Conservation (phyloP, 2,888 invertebrate genomes). For the Galeopsomyia nigrocyanea region DNA sequence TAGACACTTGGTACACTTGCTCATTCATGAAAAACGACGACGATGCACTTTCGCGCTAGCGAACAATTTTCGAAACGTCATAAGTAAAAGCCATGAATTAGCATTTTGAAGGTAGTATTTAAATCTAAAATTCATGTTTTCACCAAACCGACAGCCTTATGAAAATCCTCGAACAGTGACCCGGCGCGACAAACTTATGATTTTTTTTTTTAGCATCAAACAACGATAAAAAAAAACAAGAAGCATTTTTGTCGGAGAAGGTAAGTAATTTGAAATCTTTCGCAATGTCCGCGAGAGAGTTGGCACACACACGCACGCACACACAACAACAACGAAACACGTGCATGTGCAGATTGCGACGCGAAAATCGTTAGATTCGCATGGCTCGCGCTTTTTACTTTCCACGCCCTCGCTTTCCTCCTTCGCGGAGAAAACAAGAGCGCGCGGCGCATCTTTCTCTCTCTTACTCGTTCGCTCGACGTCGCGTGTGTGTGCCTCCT, state of each 20-base stretch:
- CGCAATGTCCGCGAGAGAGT: conserved; percentile 13
- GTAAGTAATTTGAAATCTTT: conserved; percentile 11
- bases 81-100: too few relatives aligned
- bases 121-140: background rate
- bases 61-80: too few relatives aligned
- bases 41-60: background rate
- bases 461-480: too few relatives aligned
- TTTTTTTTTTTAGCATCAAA: conserved; percentile 2
- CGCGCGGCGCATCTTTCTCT: background rate
- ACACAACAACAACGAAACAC: too few relatives aligned
- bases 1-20: conserved; percentile 17
- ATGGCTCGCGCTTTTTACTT: conserved; percentile 34
- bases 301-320: background rate
- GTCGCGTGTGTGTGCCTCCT: background rate
- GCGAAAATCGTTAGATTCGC: conserved; percentile 45
- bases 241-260: background rate
- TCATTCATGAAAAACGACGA: conserved; percentile 30
- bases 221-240: conserved; percentile 6
- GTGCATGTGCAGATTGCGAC: background rate
- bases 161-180: background rate
- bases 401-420: conserved; percentile 34
- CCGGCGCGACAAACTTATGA: background rate
- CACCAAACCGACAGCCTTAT: background rate
- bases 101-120: too few relatives aligned
- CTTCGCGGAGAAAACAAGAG: conserved; percentile 10